A percentile compares a stretch with the other conserved stretches of the same genome.
These are phyloP conservation scores for Automeris io DNA, from an alignment of 2,888 invertebrate species.

Conservation along the genomic window DNA sequence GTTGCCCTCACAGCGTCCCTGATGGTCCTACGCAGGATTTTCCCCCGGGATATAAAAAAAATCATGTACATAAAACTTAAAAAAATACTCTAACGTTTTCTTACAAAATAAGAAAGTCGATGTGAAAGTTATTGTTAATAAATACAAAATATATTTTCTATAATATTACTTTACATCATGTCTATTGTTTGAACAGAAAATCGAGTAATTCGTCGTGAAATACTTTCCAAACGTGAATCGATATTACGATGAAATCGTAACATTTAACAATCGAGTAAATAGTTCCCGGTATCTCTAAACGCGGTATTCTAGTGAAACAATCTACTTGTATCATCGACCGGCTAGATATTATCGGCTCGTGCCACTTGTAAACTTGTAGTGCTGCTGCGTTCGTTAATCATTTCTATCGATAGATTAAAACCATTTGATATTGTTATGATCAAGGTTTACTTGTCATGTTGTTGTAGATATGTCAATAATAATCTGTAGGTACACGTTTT, in stretches of 20 bases:
- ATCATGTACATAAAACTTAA: too few species aligned
- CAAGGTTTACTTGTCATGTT: too few species aligned
- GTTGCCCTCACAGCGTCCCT: too few species aligned
- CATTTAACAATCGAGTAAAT: constrained; percentile 47
- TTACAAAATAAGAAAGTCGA: too few species aligned
- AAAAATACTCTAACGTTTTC: too few species aligned
- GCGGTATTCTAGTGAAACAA: constrained; percentile 63
- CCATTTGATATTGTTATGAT: not conserved
- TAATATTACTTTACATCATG: not conserved
- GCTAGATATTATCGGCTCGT: constrained; percentile 69
- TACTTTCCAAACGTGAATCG: constrained; percentile 47
- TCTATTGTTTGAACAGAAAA: constrained; percentile 16
- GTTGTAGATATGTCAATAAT: too few species aligned
- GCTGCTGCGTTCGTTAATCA: constrained; percentile 20
- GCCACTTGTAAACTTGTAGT: constrained; percentile 66
- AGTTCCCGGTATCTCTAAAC: constrained; percentile 39
- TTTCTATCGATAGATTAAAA: constrained; percentile 24
- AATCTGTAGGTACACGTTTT: too few species aligned
- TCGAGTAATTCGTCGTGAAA: constrained; percentile 22
- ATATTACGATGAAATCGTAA: constrained; percentile 46
- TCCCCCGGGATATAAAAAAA: too few species aligned
- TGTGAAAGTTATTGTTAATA: too few species aligned
- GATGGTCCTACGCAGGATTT: too few species aligned
- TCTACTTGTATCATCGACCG: constrained; percentile 69
- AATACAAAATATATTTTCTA: not conserved